Percentiles rank a stretch among this genome's conserved stretches.
These are phyloP conservation scores for Ranitomeya variabilis DNA, from an alignment of 2,113 vertebrate species.

Conservation along the genomic window DNA sequence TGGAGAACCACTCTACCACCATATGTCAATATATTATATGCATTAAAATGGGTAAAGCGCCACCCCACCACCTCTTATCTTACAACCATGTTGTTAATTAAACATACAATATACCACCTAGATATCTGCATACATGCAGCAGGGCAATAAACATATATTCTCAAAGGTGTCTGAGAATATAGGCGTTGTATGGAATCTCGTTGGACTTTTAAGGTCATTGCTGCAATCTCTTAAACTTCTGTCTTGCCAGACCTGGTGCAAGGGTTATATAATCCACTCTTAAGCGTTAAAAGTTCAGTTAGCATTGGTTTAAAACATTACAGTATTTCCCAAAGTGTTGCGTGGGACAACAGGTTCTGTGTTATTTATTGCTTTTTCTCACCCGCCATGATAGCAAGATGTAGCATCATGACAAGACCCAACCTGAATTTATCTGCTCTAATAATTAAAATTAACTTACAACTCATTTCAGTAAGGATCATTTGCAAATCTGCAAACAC, in stretches of 20 bases:
- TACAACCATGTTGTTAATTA: too few species aligned
- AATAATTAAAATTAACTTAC: conserved; percentile 2
- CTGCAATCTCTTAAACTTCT: background rate
- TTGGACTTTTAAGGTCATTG: background rate
- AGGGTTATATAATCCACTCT: background rate
- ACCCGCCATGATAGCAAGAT: conserved; percentile 13
- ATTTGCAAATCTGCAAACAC: background rate
- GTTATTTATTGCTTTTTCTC: conserved; percentile 22
- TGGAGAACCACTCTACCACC: too few species aligned
- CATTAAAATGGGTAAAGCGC: too few species aligned
- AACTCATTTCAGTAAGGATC: background rate
- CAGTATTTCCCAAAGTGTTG: conserved; percentile 29
- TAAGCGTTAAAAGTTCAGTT: background rate
- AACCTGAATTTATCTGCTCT: background rate
- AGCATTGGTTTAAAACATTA: background rate
- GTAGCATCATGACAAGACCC: conserved; percentile 22
- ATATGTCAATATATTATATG: too few species aligned
- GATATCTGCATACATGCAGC: background rate
- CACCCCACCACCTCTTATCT: too few species aligned
- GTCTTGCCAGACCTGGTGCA: background rate
- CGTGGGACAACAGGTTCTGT: conserved; percentile 14
- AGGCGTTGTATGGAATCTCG: background rate
- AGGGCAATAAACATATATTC: background rate
- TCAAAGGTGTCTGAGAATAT: background rate
- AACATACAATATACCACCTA: background rate